Conservation (phyloP, 2,113 vertebrate genomes). For the Pteronura brasiliensis region DNA sequence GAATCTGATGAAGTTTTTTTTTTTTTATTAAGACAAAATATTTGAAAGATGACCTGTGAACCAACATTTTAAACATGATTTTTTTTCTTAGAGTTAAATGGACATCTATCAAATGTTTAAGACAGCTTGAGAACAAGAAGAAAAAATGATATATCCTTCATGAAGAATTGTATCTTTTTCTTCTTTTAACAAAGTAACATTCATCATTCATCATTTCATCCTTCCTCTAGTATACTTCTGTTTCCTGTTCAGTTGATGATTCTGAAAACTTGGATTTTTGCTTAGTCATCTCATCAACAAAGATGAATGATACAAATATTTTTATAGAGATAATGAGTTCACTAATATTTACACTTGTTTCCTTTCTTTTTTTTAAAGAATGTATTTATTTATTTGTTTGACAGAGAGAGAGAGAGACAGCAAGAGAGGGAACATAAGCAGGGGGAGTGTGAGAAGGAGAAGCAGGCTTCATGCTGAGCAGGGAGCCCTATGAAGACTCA, state of each 20-base stretch:
- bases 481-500: too few relatives aligned
- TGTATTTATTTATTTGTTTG: too few relatives aligned
- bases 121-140: constrained; percentile 57
- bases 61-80: constrained; percentile 65
- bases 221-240: neutral
- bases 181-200: constrained; percentile 65
- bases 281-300: constrained; percentile 67
- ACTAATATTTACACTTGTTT: constrained; percentile 68
- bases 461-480: too few relatives aligned
- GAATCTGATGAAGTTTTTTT: constrained; percentile 39
- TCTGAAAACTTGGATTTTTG: constrained; percentile 55
- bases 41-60: constrained; percentile 72
- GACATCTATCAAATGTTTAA: constrained; percentile 77
- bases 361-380: neutral
- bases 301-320: constrained; percentile 74
- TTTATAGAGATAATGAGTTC: constrained; percentile 40
- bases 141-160: constrained; percentile 68
- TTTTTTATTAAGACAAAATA: constrained; percentile 55
- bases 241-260: constrained; percentile 63
- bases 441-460: too few relatives aligned
- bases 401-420: too few relatives aligned
- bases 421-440: too few relatives aligned
- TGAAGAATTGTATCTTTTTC: constrained; percentile 68
- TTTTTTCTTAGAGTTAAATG: constrained; percentile 71
- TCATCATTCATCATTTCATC: constrained; percentile 76